These are phyloP conservation scores for Stichodactyla mertensii DNA, from an alignment of 64 coral and sea anemone genomes.

Conservation along the genomic window DNA sequence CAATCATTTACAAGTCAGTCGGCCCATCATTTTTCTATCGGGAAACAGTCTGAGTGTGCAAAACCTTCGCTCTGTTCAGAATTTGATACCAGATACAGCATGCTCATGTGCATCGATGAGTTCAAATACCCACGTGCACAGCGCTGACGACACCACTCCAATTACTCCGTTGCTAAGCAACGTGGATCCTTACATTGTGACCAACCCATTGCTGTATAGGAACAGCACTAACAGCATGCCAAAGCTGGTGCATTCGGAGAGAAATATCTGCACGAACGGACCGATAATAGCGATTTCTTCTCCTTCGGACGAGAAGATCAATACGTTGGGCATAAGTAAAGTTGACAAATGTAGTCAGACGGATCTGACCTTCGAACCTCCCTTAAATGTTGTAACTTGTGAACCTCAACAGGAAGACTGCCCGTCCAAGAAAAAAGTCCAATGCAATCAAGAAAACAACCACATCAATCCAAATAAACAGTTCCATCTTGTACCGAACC, in stretches of 20 bases:
- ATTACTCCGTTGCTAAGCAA: slow-evolving; percentile 18
- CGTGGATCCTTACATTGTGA: not conserved
- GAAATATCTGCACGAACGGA: not conserved
- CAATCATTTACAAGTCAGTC: slow-evolving; percentile 33
- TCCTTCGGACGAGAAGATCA: slow-evolving; percentile 11
- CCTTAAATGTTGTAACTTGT: not conserved
- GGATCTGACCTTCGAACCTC: not conserved
- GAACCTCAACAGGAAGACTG: not conserved
- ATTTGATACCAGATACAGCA: slow-evolving; percentile 45
- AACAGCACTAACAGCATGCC: not conserved
- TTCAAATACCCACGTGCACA: slow-evolving; percentile 23
- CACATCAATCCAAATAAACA: not conserved
- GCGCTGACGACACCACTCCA: slow-evolving; percentile 17
- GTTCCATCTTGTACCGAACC: not conserved
- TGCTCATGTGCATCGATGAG: slow-evolving; percentile 65
- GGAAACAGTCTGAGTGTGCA: slow-evolving; percentile 66
- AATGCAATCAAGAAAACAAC: not conserved
- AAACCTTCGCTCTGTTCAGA: slow-evolving; percentile 58
- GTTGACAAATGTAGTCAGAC: slow-evolving; percentile 8
- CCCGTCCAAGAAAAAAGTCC: not conserved
- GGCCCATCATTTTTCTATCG: slow-evolving; percentile 77
- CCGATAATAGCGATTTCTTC: slow-evolving; percentile 11
- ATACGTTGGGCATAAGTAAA: not conserved
- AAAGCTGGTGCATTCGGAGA: not conserved
- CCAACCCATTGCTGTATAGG: not conserved